Evolutionary conservation across 2,888 invertebrate genomes (phyloP).

Genomic region (Trichacis sp.): DNA sequence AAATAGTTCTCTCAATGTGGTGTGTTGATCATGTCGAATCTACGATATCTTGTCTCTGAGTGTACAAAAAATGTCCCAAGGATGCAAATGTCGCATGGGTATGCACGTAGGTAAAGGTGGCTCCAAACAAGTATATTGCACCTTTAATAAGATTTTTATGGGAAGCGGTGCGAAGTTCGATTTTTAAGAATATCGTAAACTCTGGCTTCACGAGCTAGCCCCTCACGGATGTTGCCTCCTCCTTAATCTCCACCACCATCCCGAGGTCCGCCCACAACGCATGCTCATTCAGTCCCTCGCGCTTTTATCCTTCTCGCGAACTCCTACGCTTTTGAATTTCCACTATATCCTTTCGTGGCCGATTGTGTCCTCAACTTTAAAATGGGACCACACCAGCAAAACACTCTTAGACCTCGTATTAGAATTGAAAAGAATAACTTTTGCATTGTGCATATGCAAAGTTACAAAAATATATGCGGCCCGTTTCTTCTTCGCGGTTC

Average conservation of each 20-base stretch:
- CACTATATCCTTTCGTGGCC: slow-evolving; percentile 21
- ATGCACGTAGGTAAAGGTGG: too few relatives aligned
- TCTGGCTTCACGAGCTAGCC: slow-evolving; percentile 53
- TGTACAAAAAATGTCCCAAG: too few relatives aligned
- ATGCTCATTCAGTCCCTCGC: slow-evolving; percentile 33
- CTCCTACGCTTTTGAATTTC: slow-evolving; percentile 23
- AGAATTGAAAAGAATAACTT: slow-evolving; percentile 2
- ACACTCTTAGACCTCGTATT: not conserved
- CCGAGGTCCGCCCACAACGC: slow-evolving; percentile 64
- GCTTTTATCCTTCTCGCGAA: slow-evolving; percentile 28
- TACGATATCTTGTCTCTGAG: too few relatives aligned
- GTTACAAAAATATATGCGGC: not conserved
- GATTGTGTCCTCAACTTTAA: not conserved
- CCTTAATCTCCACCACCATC: slow-evolving; percentile 65
- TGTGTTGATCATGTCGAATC: too few relatives aligned
- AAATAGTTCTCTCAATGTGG: too few relatives aligned
- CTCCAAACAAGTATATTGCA: slow-evolving; percentile 17
- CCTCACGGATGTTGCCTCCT: slow-evolving; percentile 61
- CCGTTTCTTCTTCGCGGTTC: not conserved
- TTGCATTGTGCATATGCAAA: slow-evolving; percentile 3
- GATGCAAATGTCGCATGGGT: too few relatives aligned
- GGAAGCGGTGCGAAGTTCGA: not conserved
- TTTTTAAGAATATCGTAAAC: slow-evolving; percentile 18
- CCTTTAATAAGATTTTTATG: slow-evolving; percentile 6
- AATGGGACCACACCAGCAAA: slow-evolving; percentile 13